Evolutionary conservation across 2,113 vertebrate species (phyloP).

Genomic region (Clupea harengus): DNA sequence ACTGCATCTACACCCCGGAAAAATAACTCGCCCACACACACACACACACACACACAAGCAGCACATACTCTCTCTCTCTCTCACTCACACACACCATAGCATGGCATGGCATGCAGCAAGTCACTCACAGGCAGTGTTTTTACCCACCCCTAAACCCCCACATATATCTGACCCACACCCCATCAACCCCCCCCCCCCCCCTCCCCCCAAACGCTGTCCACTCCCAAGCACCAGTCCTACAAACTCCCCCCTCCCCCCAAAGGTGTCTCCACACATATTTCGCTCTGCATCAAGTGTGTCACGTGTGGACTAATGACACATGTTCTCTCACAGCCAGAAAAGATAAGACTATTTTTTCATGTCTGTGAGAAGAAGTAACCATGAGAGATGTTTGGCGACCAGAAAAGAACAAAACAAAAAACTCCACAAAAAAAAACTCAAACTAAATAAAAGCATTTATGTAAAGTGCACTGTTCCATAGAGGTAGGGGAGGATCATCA

Average conservation of each 20-base stretch:
- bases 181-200: neutral
- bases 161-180: neutral
- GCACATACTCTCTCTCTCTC: no score
- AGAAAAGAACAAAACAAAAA: neutral
- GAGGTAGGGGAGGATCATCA: conserved; percentile 56
- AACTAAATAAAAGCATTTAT: neutral
- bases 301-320: neutral
- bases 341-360: neutral
- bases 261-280: neutral
- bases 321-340: neutral
- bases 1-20: neutral
- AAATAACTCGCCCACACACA: neutral
- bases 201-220: neutral
- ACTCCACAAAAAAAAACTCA: neutral
- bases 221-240: neutral
- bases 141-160: neutral
- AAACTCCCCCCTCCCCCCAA: neutral
- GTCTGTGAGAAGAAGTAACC: neutral
- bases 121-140: conserved; percentile 3
- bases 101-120: neutral
- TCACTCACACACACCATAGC: neutral
- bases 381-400: neutral
- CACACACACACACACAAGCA: neutral
- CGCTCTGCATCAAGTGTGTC: neutral
- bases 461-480: neutral